Evolutionary conservation across 35 echinoderm and acorn worm genomes (phyloP), one percentile per base, ranked within the genome.

Genomic region (Acanthaster planci): DNA sequence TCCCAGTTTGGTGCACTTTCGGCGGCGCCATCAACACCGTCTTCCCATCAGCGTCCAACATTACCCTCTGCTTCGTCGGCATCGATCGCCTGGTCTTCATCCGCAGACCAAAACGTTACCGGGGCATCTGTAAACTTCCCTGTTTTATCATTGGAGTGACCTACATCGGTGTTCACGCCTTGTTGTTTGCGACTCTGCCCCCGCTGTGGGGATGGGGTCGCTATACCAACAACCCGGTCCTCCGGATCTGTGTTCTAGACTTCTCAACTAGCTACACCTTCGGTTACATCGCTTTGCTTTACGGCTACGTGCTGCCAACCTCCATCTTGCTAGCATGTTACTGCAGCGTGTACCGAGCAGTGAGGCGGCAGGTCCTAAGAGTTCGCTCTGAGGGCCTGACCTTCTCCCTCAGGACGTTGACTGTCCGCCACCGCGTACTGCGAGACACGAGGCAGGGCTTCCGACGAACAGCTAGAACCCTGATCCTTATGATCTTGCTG

Each of bases 1-100:
- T 55, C 39, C 10, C 9, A 2, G 15, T 39, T 23, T 34, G 30
- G 23, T 87, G 85, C 26, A 55, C 76, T 1, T 55, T 87, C 31
- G 53, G 85, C 39, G 85, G 85, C 3, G 40, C 57, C n/a, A 79
- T 79, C 19, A 87, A 51, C 52, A 87, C 85, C 0, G 36, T 87
- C 1, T 87, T 87, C 52, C 75, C 85, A 55, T 37, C 76, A 35
- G 42, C 55, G 5, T 68, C 75, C 40, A 87, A 87, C 52, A 19
- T 87, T 56, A 87, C 85, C 36, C 76, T 87, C 7, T 87, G 85
- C 29, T 87, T 78, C 21, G 76, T 87, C 40, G 79, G 85, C 75
- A 79, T 87, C 10, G 85, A 87, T 27, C 16, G 85, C 10, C 38
- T 79, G 12, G 12, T 87, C 8, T 87, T 87, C 35, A 75, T 87